Conservation (phyloP, 2,888 invertebrate genomes). For the Isoperla grammatica region DNA sequence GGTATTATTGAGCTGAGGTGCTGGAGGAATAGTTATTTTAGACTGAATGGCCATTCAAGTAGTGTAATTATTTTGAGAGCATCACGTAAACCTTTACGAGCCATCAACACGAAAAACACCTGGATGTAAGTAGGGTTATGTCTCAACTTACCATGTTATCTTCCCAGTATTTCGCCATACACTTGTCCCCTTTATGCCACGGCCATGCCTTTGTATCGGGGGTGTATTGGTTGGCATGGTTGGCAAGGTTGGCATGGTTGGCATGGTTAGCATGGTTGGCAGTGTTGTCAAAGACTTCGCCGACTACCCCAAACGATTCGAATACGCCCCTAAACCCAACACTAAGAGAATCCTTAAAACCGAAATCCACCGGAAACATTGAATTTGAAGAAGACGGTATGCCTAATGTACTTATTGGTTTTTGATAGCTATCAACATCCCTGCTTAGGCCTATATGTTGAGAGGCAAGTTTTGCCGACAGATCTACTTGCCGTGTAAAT, state of each 20-base stretch:
- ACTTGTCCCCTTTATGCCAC: conserved; percentile 77
- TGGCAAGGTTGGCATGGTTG: conserved; percentile 10
- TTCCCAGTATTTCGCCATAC: conserved; percentile 90
- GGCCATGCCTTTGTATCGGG: conserved; percentile 39
- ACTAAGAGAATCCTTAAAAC: background rate
- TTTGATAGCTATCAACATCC: background rate
- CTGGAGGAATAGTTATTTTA: too few species aligned
- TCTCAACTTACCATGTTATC: conserved; percentile 66
- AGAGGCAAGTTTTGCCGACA: background rate
- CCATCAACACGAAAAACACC: too few species aligned
- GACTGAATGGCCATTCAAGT: too few species aligned
- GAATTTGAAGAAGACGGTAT: too few species aligned
- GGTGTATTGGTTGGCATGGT: conserved; percentile 24
- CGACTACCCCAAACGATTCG: conserved; percentile 14
- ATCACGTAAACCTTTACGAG: too few species aligned
- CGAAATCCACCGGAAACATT: conserved; percentile 6
- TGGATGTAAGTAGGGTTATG: too few species aligned
- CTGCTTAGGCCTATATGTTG: conserved; percentile 1
- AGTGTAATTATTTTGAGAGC: too few species aligned
- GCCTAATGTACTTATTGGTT: background rate
- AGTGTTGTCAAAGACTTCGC: too few species aligned
- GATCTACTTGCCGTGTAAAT: background rate
- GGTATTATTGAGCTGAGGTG: too few species aligned
- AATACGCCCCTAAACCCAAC: conserved; percentile 17
- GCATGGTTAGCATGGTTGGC: conserved; percentile 19